Percentiles rank a stretch among this genome's conserved stretches.
These are phyloP conservation scores for Craterocephalus amniculus DNA, from an alignment of 2,797 vertebrate genomes.

Conservation along the genomic window DNA sequence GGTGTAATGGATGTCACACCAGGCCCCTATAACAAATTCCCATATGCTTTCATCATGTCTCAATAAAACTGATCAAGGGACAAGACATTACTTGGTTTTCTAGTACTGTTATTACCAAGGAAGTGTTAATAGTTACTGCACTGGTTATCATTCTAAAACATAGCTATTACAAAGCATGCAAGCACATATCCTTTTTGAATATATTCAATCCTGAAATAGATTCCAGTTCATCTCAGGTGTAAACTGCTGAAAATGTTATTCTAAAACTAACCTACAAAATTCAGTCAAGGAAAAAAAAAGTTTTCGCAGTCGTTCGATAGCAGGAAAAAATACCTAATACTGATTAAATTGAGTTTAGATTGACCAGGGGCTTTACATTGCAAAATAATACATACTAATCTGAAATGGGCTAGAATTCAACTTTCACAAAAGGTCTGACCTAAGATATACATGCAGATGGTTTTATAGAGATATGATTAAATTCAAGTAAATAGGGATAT, in stretches of 20 bases:
- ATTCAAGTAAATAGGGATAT: slow-evolving; percentile 78
- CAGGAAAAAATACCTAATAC: slow-evolving; percentile 16
- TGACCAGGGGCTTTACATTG: neutral
- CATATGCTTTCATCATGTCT: slow-evolving; percentile 79
- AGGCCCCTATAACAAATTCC: slow-evolving; percentile 70
- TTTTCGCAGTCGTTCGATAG: neutral
- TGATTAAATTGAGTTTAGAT: neutral
- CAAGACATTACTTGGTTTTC: slow-evolving; percentile 75
- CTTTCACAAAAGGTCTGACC: slow-evolving; percentile 38
- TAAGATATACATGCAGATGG: slow-evolving; percentile 59
- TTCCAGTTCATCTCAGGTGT: slow-evolving; percentile 22
- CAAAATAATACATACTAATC: slow-evolving; percentile 10
- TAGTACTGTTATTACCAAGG: slow-evolving; percentile 73
- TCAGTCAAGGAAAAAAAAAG: neutral
- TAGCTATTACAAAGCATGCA: slow-evolving; percentile 42
- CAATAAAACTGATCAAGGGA: slow-evolving; percentile 79
- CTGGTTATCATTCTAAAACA: slow-evolving; percentile 70
- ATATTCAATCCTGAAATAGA: slow-evolving; percentile 57
- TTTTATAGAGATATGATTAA: slow-evolving; percentile 62
- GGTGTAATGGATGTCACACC: slow-evolving; percentile 77
- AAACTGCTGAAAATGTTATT: slow-evolving; percentile 33
- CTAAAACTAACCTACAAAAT: slow-evolving; percentile 16
- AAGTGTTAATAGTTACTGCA: slow-evolving; percentile 74
- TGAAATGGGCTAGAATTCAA: slow-evolving; percentile 27
- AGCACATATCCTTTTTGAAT: slow-evolving; percentile 59